Evolutionary conservation across 2,797 vertebrate species (phyloP), one percentile per base, ranked within the genome.

Genomic region (Naso thynnoides): DNA sequence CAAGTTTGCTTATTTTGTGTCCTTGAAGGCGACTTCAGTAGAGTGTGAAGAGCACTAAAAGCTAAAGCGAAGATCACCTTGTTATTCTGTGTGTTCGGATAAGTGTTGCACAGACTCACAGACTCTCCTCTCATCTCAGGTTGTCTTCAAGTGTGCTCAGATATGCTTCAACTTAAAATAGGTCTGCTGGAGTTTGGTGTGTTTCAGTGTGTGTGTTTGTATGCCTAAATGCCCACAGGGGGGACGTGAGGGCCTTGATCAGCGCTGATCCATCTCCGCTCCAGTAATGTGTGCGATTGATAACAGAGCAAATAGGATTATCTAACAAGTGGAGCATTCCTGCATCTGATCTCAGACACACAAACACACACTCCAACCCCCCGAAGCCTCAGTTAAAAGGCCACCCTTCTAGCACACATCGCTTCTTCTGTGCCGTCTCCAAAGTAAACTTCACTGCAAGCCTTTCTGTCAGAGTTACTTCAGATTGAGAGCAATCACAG

Each of bases 281-380:
- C 68, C 79, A 75, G 68, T 81, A 84, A 89, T 89, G 82, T 82
- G 85, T 86, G 75, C 68, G 79, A 72, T 80, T 89, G 91, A 91
- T 87, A 89, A 88, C 72, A 76, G 63, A 68, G 82, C 73, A 87
- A 88, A 89, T 74, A 81, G 86, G 88, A 90, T 93, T 92, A 92
- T 88, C 88, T 83, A 81, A 86, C 79, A 88, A 86, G 85, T 81
- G 65, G 64, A 84, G 84, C 82, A 80, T 88, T 90, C 79, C 81
- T 88, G 59, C 70, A 70, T 88, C 79, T 78, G 81, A 83, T 85
- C 81, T 69, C 44, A 61, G 31, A 11, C 56, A 54, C 45, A 23
- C 45, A 23, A 10, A 23, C 45, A 73, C 55, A 73, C 70, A 62
- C 81, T 50, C 63, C 41, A 59, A 52, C 62, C 56, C 61, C 54